These are phyloP conservation scores for Menura novaehollandiae DNA, from an alignment of 2,113 vertebrate species.

Conservation along the genomic window DNA sequence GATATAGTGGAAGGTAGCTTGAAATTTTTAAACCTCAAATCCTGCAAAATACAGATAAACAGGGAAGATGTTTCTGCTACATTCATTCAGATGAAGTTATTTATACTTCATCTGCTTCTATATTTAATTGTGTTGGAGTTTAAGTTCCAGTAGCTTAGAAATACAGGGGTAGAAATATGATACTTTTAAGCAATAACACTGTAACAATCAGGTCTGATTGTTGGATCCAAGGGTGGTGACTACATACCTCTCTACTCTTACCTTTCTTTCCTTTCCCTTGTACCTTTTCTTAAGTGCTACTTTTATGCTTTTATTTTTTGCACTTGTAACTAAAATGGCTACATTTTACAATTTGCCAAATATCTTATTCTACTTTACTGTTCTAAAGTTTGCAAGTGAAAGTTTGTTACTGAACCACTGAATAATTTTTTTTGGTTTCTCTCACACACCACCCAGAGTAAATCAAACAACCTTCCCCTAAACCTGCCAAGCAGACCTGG, in stretches of 20 bases:
- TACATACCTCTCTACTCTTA: neutral
- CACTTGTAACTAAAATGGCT: neutral
- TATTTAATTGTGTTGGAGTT: conserved; percentile 26
- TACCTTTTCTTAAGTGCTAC: neutral
- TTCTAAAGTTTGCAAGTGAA: neutral
- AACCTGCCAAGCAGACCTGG: accelerated
- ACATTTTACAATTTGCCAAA: neutral
- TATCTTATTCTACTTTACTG: neutral
- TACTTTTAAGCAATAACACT: neutral
- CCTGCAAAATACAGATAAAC: neutral
- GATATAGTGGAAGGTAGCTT: neutral
- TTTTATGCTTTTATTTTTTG: neutral
- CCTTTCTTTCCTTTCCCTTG: neutral
- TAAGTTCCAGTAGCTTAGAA: neutral
- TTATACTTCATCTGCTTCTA: neutral
- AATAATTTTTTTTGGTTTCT: neutral
- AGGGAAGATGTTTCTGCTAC: neutral
- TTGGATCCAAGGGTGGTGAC: neutral
- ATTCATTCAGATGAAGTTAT: neutral
- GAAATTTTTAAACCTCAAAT: neutral
- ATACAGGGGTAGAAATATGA: neutral
- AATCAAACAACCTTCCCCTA: neutral
- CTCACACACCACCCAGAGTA: accelerated
- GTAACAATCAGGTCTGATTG: neutral
- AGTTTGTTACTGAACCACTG: neutral